Conservation (phyloP, 2,113 vertebrate species). For the Rhinolophus sinicus region DNA sequence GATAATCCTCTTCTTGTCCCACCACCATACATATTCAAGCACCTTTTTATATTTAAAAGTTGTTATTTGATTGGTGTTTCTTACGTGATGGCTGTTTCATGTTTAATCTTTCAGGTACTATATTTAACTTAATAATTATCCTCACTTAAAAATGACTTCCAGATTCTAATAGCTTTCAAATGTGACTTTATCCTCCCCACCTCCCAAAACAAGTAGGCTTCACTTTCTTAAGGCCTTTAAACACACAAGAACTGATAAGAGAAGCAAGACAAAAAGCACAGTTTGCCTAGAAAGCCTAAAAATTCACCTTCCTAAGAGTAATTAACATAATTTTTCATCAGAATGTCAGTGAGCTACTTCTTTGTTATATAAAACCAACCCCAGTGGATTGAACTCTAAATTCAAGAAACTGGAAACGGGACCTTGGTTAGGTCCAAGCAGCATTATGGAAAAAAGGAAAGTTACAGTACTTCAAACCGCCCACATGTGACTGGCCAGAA, state of each 20-base stretch:
- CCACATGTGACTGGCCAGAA: background rate
- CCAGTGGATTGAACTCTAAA: slow-evolving; percentile 48
- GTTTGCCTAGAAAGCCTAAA: background rate
- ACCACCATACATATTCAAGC: background rate
- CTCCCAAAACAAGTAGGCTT: background rate
- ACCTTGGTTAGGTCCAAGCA: background rate
- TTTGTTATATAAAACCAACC: background rate
- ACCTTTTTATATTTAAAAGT: slow-evolving; percentile 13
- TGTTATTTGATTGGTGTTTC: background rate
- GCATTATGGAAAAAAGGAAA: background rate
- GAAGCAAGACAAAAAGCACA: background rate
- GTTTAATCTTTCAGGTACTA: background rate
- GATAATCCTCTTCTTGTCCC: background rate
- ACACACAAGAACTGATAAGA: background rate
- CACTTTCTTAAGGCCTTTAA: slow-evolving; percentile 15
- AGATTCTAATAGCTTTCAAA: slow-evolving; percentile 12
- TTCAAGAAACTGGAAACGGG: background rate
- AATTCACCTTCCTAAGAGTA: background rate
- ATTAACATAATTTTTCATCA: slow-evolving; percentile 1
- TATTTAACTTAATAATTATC: slow-evolving; percentile 17
- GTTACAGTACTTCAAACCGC: background rate
- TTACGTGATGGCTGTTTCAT: background rate
- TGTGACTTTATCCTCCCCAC: background rate
- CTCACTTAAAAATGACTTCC: slow-evolving; percentile 26
- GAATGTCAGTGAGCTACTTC: background rate